Evolutionary conservation across 2,888 invertebrate species (phyloP).

Genomic region (Mimumesa dahlbomi): DNA sequence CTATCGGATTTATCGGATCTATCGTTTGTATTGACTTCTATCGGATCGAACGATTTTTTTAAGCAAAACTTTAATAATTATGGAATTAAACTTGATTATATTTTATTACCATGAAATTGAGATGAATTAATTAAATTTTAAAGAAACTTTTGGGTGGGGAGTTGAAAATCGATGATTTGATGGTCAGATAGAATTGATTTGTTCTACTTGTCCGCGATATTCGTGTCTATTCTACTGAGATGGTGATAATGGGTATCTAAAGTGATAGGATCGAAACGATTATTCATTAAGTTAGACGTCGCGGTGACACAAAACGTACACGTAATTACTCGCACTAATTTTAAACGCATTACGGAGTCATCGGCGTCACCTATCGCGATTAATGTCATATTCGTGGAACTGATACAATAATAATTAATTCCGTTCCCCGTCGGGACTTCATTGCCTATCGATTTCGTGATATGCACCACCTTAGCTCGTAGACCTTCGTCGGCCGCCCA

Average conservation of each 20-base stretch:
- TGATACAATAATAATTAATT: conserved; percentile 40
- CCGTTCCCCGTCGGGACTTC: conserved; percentile 27
- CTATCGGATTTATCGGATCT: no score
- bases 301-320: not conserved
- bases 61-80: no score
- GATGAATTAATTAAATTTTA: not conserved
- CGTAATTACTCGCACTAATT: conserved; percentile 2
- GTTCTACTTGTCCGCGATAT: no score
- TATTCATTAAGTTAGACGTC: not conserved
- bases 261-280: no score
- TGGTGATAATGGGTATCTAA: no score
- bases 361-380: conserved; percentile 22
- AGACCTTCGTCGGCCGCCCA: conserved; percentile 50
- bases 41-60: no score
- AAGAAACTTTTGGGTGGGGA: no score
- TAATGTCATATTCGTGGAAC: conserved; percentile 38
- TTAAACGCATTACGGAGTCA: conserved; percentile 6
- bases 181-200: no score
- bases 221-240: no score
- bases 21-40: no score
- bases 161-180: no score
- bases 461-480: conserved; percentile 5
- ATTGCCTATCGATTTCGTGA: conserved; percentile 39
- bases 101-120: not conserved
- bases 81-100: not conserved